Percentiles rank a stretch among this genome's conserved stretches.
Evolutionary conservation across 2,797 vertebrate species (phyloP).

Genomic region (Crenuchus spilurus): DNA sequence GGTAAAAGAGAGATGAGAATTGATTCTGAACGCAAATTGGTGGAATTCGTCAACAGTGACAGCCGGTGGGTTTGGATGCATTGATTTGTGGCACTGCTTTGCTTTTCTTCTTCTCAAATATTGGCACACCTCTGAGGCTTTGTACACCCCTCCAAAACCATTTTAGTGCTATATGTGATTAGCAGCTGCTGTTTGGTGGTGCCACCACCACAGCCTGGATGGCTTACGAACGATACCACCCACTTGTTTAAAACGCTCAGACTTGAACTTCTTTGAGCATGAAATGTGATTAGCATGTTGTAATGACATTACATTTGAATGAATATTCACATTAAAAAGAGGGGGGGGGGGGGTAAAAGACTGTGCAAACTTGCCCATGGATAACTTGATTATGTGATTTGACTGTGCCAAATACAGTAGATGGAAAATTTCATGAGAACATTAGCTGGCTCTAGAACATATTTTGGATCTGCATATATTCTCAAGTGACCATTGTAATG

Average conservation of each 20-base stretch:
- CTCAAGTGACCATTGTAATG: too few relatives aligned
- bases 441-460: not conserved
- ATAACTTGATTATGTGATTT: constrained; percentile 62
- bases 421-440: constrained; percentile 27
- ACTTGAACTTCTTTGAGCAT: constrained; percentile 53
- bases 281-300: constrained; percentile 62
- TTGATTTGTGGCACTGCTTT: constrained; percentile 2
- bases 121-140: not conserved
- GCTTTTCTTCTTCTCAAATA: not conserved
- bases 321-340: constrained; percentile 32
- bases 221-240: constrained; percentile 43
- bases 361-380: constrained; percentile 47
- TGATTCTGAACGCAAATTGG: not conserved
- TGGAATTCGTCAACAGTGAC: not conserved
- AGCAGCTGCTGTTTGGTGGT: constrained; percentile 10
- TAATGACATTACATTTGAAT: constrained; percentile 63
- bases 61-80: not conserved
- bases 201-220: constrained; percentile 20
- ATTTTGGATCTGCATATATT: not conserved
- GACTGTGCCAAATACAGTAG: constrained; percentile 34
- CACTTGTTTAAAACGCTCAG: constrained; percentile 51
- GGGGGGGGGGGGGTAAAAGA: constrained; percentile 28
- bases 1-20: not conserved
- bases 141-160: not conserved
- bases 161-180: not conserved